Conservation (phyloP, 2,797 vertebrate genomes). For the Alfaro cultratus region DNA sequence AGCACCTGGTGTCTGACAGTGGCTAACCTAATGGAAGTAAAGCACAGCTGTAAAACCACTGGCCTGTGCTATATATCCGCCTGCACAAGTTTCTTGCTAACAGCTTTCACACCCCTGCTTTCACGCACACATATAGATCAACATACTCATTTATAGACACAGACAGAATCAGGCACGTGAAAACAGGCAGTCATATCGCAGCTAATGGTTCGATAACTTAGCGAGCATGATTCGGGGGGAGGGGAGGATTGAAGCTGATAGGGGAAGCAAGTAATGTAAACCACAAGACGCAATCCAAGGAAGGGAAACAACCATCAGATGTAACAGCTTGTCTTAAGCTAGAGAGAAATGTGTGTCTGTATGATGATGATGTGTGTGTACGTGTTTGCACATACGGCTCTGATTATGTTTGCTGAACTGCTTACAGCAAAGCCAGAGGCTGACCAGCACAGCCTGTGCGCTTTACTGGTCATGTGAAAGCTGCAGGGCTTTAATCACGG, state of each 20-base stretch:
- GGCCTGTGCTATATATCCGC: conserved; percentile 69
- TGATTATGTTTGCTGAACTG: conserved; percentile 74
- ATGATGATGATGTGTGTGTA: conserved; percentile 13
- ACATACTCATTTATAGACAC: conserved; percentile 37
- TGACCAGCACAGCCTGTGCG: conserved; percentile 61
- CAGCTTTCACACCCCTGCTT: conserved; percentile 53
- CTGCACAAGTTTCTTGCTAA: conserved; percentile 57
- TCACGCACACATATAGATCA: conserved; percentile 38
- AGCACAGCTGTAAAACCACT: conserved; percentile 78
- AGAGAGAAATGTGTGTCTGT: conserved; percentile 54
- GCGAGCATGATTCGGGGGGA: conserved; percentile 51
- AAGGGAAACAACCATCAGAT: conserved; percentile 70
- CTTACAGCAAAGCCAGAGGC: conserved; percentile 72
- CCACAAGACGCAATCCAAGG: conserved; percentile 69
- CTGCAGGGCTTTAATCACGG: conserved; percentile 60
- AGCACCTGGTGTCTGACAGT: conserved; percentile 69
- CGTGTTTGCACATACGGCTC: conserved; percentile 57
- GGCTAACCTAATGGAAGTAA: conserved; percentile 76
- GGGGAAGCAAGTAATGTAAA: conserved; percentile 58
- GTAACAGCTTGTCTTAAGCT: conserved; percentile 64
- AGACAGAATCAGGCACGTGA: conserved; percentile 43
- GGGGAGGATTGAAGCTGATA: no score
- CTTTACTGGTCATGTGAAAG: conserved; percentile 56
- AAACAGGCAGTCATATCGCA: conserved; percentile 31
- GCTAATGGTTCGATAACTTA: conserved; percentile 68